Evolutionary conservation across 2,888 invertebrate genomes (phyloP).

Genomic region (Onthophagus sagittarius): DNA sequence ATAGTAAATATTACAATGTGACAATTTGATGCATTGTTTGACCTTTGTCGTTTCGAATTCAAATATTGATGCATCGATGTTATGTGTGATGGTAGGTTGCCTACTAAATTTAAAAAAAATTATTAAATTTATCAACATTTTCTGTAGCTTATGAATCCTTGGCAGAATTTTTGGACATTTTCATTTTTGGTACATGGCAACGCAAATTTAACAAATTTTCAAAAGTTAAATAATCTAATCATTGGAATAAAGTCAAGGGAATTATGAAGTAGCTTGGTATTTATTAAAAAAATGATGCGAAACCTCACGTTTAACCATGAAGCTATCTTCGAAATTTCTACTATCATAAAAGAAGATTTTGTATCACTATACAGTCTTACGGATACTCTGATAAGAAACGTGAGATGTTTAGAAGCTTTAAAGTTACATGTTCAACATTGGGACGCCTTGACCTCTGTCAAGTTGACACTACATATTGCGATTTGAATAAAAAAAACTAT

Average conservation of each 20-base stretch:
- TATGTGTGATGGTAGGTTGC: too few relatives aligned
- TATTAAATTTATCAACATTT: too few relatives aligned
- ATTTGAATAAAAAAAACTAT: too few relatives aligned
- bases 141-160: too few relatives aligned
- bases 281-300: not conserved
- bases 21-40: too few relatives aligned
- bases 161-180: constrained; percentile 2
- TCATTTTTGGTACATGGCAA: constrained; percentile 12
- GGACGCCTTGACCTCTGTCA: constrained; percentile 8
- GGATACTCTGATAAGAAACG: constrained; percentile 2
- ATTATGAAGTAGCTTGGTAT: constrained; percentile 11
- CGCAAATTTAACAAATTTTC: not conserved
- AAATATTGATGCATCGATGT: too few relatives aligned
- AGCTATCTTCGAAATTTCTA: not conserved
- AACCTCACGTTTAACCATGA: constrained; percentile 3
- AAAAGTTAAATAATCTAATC: not conserved
- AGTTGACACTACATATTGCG: constrained; percentile 13
- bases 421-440: constrained; percentile 1
- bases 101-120: too few relatives aligned
- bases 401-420: constrained; percentile 7
- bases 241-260: not conserved
- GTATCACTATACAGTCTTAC: not conserved
- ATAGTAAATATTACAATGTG: not conserved
- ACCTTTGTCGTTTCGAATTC: not conserved
- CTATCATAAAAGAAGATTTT: not conserved